Evolutionary conservation across 2,888 invertebrate species (phyloP).

Genomic region (Chaetoderma sp.): DNA sequence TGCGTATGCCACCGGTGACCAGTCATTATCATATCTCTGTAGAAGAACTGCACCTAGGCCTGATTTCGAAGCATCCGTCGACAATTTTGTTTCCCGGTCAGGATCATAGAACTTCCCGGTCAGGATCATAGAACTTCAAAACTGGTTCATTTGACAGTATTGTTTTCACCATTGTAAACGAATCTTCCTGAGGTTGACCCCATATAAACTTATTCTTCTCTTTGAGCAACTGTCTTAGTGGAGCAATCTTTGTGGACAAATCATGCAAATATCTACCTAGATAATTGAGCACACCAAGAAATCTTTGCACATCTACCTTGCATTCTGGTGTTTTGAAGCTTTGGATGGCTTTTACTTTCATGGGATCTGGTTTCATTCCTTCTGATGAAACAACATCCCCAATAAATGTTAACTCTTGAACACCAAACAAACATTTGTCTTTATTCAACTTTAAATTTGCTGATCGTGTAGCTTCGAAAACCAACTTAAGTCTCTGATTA

Average conservation of each 20-base stretch:
- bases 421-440: background rate
- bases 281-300: slow-evolving; percentile 34
- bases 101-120: too few species aligned
- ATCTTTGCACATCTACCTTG: slow-evolving; percentile 19
- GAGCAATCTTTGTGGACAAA: slow-evolving; percentile 11
- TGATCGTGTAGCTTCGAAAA: background rate
- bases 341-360: background rate
- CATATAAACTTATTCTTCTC: slow-evolving; percentile 1
- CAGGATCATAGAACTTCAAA: slow-evolving; percentile 10
- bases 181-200: slow-evolving; percentile 3
- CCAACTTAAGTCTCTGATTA: background rate
- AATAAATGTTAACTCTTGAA: background rate
- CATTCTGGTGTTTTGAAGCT: background rate
- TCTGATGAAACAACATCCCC: background rate
- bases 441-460: background rate
- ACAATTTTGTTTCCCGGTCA: too few species aligned
- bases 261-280: slow-evolving; percentile 28
- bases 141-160: slow-evolving; percentile 5
- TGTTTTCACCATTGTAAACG: background rate
- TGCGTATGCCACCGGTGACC: slow-evolving; percentile 14
- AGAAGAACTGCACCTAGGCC: slow-evolving; percentile 20
- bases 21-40: too few species aligned
- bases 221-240: background rate
- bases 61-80: slow-evolving; percentile 16
- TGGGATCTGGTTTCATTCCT: background rate